phyloP scores from a whole-genome alignment of 1,140 invertebrate genomes.

The Drosophila leontia region DNA sequence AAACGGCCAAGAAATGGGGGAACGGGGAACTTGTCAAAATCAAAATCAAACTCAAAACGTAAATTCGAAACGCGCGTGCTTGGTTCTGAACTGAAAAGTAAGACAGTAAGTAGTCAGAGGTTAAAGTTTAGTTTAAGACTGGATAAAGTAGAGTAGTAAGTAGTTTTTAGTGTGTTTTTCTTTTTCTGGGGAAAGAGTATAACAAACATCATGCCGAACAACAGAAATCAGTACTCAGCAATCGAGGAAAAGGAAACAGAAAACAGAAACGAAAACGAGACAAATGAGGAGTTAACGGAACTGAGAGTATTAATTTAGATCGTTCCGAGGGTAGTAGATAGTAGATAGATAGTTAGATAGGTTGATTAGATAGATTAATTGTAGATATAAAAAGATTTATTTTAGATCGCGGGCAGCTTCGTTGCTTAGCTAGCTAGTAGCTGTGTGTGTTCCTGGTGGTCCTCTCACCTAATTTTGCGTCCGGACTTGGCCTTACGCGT shows the following conservation, averaged over 20 bases:
- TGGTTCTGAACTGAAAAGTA: constrained; percentile 19
- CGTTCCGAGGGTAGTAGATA: constrained; percentile 29
- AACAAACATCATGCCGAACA: constrained; percentile 57
- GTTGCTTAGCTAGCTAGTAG: constrained; percentile 10
- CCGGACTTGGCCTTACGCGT: constrained; percentile 76
- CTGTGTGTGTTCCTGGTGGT: constrained; percentile 27
- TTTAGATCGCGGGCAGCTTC: constrained; percentile 50
- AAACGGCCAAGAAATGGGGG: constrained; percentile 24
- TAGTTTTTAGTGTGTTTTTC: constrained; percentile 31
- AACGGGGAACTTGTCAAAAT: constrained; percentile 37
- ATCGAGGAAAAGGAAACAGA: constrained; percentile 27
- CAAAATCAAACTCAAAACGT: constrained; percentile 28
- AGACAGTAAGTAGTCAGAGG: constrained; percentile 29
- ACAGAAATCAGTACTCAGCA: constrained; percentile 41
- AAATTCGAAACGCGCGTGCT: constrained; percentile 59
- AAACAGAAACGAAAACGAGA: constrained; percentile 34
- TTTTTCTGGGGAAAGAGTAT: neutral
- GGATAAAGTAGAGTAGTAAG: constrained; percentile 19
- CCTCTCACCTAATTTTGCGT: constrained; percentile 85
- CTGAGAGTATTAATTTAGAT: constrained; percentile 48
- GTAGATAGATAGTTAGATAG: constrained; percentile 50
- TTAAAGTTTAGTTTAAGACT: constrained; percentile 22
- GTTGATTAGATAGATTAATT: constrained; percentile 52
- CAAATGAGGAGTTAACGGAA: constrained; percentile 50
- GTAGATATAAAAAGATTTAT: constrained; percentile 30